A percentile compares a stretch with the other conserved stretches of the same genome.
phyloP scores from a whole-genome alignment of 1,140 invertebrate genomes.

The Camponotus pennsylvanicus region DNA sequence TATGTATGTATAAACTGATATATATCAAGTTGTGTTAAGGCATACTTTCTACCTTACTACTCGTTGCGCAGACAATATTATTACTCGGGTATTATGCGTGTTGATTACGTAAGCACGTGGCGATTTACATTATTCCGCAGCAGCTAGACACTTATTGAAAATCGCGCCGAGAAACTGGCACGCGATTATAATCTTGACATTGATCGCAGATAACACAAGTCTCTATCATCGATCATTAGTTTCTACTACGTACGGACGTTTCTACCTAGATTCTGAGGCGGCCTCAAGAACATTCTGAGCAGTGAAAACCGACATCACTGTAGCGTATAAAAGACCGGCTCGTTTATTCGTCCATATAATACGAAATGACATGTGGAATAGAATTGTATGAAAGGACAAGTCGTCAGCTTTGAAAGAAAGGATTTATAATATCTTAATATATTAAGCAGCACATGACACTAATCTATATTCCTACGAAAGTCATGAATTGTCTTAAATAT shows the following conservation, averaged over 20 bases:
- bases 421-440: constrained; percentile 29
- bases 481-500: constrained; percentile 15
- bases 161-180: constrained; percentile 51
- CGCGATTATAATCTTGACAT: constrained; percentile 73
- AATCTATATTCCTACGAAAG: neutral
- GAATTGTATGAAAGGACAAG: constrained; percentile 55
- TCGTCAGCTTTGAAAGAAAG: constrained; percentile 29
- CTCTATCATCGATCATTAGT: constrained; percentile 75
- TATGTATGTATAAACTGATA: neutral
- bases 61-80: constrained; percentile 57
- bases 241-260: constrained; percentile 55
- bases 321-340: constrained; percentile 46
- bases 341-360: constrained; percentile 55
- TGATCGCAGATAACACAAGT: constrained; percentile 72
- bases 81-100: constrained; percentile 53
- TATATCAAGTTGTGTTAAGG: neutral
- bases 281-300: constrained; percentile 37
- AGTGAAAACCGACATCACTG: constrained; percentile 60
- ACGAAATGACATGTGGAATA: constrained; percentile 40
- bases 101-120: constrained; percentile 54
- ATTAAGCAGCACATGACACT: neutral
- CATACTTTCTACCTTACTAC: constrained; percentile 47
- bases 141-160: constrained; percentile 67
- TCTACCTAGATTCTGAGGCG: constrained; percentile 58
- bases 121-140: constrained; percentile 53